Conservation (phyloP, 2,888 invertebrate genomes). For the Folsomia manolachei region DNA sequence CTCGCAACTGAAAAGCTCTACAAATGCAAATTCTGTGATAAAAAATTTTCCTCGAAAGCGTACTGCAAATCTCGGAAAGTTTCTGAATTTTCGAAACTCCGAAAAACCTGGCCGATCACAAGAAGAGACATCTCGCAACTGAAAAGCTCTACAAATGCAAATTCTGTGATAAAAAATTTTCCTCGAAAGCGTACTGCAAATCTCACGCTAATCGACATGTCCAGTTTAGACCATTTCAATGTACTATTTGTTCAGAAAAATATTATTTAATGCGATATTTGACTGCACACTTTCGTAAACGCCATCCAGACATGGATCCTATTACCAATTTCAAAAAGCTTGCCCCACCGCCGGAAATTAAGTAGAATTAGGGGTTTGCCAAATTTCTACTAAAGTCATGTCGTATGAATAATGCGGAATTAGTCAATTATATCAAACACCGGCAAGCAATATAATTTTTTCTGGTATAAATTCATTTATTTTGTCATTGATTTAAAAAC, state of each 20-base stretch:
- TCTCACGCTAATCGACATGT: background rate
- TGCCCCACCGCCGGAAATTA: background rate
- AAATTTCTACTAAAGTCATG: background rate
- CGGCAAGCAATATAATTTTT: background rate
- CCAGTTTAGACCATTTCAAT: background rate
- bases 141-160: background rate
- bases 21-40: background rate
- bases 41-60: background rate
- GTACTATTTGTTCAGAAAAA: background rate
- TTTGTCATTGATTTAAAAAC: slow-evolving; percentile 18
- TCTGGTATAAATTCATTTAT: slow-evolving; percentile 4
- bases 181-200: background rate
- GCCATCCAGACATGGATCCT: background rate
- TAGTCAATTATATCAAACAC: background rate
- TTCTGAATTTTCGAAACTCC: background rate
- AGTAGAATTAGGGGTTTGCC: too few relatives aligned
- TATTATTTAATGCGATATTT: background rate
- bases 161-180: background rate
- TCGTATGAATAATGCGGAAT: background rate
- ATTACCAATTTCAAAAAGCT: background rate
- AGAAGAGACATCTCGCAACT: too few relatives aligned
- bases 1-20: background rate
- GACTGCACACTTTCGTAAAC: background rate
- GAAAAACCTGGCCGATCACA: background rate
- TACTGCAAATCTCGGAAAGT: background rate